These are phyloP conservation scores for Bilobella aurantiaca DNA, from an alignment of 1,140 invertebrate genomes.

Conservation along the genomic window DNA sequence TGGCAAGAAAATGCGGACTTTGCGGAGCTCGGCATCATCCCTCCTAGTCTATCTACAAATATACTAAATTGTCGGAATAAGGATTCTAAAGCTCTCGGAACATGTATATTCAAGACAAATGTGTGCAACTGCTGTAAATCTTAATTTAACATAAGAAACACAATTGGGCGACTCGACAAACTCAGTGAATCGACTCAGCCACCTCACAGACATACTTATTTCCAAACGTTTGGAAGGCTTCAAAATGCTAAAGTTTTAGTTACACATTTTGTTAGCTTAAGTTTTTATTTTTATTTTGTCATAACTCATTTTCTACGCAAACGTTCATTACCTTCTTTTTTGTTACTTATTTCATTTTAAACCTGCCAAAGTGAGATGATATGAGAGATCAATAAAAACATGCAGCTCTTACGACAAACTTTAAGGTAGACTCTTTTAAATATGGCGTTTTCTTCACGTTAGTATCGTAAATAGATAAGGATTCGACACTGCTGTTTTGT, in stretches of 20 bases:
- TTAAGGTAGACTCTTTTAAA: too few species aligned
- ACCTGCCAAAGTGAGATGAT: too few species aligned
- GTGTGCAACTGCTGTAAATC: background rate
- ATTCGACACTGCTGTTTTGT: too few species aligned
- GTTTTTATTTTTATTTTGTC: conserved; percentile 8
- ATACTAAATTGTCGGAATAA: background rate
- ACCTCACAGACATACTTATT: too few species aligned
- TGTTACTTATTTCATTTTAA: background rate
- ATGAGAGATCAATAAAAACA: background rate
- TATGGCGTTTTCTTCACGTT: too few species aligned
- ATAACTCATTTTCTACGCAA: conserved; percentile 1
- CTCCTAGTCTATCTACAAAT: conserved; percentile 20
- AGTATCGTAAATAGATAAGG: too few species aligned
- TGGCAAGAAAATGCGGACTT: conserved; percentile 23
- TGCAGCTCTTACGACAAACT: background rate
- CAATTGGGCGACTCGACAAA: background rate
- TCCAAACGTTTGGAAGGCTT: too few species aligned
- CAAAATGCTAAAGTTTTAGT: too few species aligned
- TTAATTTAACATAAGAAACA: background rate
- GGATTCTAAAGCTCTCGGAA: background rate
- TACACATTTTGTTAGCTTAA: too few species aligned
- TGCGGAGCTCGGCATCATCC: conserved; percentile 32
- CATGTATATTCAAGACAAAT: background rate
- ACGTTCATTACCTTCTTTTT: background rate
- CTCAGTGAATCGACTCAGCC: too few species aligned